Base-by-base conservation (phyloP, 2,113 vertebrate species). In the Emydocephalus ijimae region DNA sequence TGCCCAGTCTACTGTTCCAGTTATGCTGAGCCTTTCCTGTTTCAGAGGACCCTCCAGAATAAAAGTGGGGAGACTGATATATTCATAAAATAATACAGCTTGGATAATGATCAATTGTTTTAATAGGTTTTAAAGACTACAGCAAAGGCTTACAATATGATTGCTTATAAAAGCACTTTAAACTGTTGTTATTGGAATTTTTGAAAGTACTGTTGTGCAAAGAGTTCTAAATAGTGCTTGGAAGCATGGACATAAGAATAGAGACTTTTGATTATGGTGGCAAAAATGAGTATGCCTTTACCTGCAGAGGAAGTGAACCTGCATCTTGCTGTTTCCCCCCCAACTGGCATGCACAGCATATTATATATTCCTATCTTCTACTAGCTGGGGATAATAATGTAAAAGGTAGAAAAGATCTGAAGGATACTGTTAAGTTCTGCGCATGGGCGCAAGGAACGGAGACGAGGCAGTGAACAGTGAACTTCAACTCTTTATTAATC, bases 161-260 rank as follows among this genome's bases (percentile, higher is more conserved):
- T 57, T 54, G 20, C 74, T 45, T 91, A 24, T 55, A 81, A 91
- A 91, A 91, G n/a, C 50, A 39, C 56, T 81, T 54, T 87, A 91
- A 91, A 20, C 14, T 87, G 45, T 48, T 87, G 56, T 18, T 74
- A 69, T 34, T 69, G 14, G 85, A 88, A 74, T 91, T 61, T 57
- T 87, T 87, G 23, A 61, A 74, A 81, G 56, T 52, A 52, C 24
- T 56, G 15, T 48, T 57, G 39, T 4, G 18, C 34, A 87, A 87
- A 87, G 56, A 50, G 29, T 91, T 50, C 61, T 91, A 87, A 85
- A 91, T n/a, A 91, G 26, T n/a, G 61, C 34, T 91, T 91, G 56
- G 29, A 39, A 34, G 15, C 14, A 15, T 34, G n/a, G 5, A 74
- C n/a, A 18, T 8, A 15, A 74, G 15, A 74, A 34, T 20, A 34